Evolutionary conservation across 2,113 vertebrate species (phyloP).

Genomic region (Chroicocephalus ridibundus): DNA sequence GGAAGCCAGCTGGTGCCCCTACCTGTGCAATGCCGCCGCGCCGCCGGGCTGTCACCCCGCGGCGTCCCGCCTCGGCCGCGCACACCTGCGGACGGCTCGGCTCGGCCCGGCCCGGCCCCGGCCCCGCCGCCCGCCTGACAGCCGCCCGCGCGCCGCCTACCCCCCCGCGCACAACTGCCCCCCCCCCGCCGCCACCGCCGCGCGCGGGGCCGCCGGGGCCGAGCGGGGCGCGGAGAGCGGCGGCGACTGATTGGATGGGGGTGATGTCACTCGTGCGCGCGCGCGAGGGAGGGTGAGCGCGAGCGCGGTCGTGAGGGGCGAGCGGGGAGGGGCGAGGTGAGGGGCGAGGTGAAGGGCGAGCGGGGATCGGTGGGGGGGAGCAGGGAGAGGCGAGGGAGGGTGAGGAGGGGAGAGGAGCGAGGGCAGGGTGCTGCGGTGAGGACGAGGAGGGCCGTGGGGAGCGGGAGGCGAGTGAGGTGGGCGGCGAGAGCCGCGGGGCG

Average conservation of each 20-base stretch:
- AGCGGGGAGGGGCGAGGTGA: background rate
- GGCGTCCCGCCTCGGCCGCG: background rate
- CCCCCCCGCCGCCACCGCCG: background rate
- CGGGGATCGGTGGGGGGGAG: background rate
- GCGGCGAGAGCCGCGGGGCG: background rate
- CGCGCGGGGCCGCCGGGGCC: background rate
- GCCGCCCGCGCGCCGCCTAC: background rate
- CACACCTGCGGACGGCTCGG: background rate
- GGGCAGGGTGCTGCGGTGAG: background rate
- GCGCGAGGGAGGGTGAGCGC: background rate
- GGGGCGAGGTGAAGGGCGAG: background rate
- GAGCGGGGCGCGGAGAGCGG: background rate
- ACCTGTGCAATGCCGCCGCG: background rate
- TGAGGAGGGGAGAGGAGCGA: background rate
- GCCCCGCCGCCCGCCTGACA: background rate
- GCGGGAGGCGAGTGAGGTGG: background rate
- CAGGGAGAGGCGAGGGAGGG: background rate
- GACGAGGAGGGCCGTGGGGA: background rate
- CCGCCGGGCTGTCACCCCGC: background rate
- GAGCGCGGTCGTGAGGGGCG: background rate
- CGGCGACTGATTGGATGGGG: slow-evolving; percentile 36
- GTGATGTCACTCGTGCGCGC: slow-evolving; percentile 60
- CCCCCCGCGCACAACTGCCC: background rate
- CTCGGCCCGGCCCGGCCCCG: background rate
- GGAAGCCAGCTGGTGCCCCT: background rate